Percentiles rank a stretch among this genome's conserved stretches.
These are phyloP conservation scores for Aurelia aurita DNA, from an alignment of 30 jellyfish, hydroid and myxozoan genomes.

Conservation along the genomic window DNA sequence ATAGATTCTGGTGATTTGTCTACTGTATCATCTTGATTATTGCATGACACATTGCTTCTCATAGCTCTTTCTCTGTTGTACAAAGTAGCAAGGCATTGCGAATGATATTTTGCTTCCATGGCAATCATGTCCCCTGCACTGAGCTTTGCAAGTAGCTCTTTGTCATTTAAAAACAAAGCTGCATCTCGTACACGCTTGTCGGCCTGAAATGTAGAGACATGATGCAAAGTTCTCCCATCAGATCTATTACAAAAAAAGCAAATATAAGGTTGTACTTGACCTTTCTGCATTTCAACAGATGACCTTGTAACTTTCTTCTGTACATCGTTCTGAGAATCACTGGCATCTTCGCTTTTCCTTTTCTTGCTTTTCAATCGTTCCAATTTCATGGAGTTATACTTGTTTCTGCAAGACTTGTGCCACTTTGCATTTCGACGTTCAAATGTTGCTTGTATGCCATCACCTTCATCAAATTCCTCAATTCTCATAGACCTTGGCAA, in stretches of 20 bases:
- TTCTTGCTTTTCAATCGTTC: constrained; percentile 31
- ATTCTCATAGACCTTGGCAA: constrained; percentile 9
- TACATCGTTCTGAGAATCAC: constrained; percentile 22
- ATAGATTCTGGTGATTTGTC: constrained; percentile 12
- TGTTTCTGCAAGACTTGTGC: constrained; percentile 28
- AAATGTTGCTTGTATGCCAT: constrained; percentile 44
- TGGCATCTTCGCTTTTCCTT: constrained; percentile 35
- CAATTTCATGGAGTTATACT: constrained; percentile 22
- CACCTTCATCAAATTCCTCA: constrained; percentile 41
- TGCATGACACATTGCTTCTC: constrained; percentile 9
- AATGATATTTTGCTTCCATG: constrained; percentile 19
- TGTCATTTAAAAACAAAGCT: constrained; percentile 6
- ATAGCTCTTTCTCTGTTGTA: constrained; percentile 25
- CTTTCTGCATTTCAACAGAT: constrained; percentile 35
- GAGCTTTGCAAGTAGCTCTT: constrained; percentile 37
- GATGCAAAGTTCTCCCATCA: constrained; percentile 31
- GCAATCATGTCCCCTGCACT: constrained; percentile 50
- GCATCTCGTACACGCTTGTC: constrained; percentile 33
- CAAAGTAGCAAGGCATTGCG: constrained; percentile 20
- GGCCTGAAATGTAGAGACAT: constrained; percentile 1
- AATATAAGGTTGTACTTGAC: constrained; percentile 31
- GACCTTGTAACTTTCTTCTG: constrained; percentile 34
- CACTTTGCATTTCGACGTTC: constrained; percentile 18
- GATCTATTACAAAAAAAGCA: constrained; percentile 36
- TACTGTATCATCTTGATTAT: constrained; percentile 21